A percentile compares a stretch with the other conserved stretches of the same genome.
Conservation (phyloP, 2,113 vertebrate species). For the Rhea americana region DNA sequence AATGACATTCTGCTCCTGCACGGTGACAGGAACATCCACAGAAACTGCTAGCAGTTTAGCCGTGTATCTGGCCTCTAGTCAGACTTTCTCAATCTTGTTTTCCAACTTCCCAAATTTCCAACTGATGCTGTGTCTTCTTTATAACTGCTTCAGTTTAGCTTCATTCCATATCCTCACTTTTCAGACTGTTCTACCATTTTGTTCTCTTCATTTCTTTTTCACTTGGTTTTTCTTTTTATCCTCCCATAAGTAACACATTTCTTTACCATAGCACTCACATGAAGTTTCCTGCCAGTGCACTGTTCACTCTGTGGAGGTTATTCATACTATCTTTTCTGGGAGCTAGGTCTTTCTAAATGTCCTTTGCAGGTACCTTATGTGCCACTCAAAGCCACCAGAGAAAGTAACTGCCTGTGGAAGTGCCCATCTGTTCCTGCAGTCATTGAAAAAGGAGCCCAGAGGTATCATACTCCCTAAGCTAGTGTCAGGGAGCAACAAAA, state of each 20-base stretch:
- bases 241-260: neutral
- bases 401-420: neutral
- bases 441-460: neutral
- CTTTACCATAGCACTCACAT: neutral
- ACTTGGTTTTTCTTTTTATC: neutral
- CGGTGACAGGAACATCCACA: neutral
- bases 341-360: neutral
- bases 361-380: neutral
- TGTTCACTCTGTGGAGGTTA: neutral
- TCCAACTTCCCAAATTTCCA: neutral
- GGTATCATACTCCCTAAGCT: neutral
- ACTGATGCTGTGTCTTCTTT: neutral
- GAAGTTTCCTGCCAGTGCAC: neutral
- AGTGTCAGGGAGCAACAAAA: neutral
- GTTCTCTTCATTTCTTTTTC: neutral
- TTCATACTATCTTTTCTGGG: neutral
- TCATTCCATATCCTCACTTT: neutral
- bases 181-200: neutral
- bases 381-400: neutral
- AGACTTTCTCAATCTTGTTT: neutral
- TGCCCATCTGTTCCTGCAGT: neutral
- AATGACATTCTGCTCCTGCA: neutral
- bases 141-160: neutral
- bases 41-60: neutral
- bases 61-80: neutral